Conservation (phyloP, 2,888 invertebrate genomes). For the Oscheius sp. region DNA sequence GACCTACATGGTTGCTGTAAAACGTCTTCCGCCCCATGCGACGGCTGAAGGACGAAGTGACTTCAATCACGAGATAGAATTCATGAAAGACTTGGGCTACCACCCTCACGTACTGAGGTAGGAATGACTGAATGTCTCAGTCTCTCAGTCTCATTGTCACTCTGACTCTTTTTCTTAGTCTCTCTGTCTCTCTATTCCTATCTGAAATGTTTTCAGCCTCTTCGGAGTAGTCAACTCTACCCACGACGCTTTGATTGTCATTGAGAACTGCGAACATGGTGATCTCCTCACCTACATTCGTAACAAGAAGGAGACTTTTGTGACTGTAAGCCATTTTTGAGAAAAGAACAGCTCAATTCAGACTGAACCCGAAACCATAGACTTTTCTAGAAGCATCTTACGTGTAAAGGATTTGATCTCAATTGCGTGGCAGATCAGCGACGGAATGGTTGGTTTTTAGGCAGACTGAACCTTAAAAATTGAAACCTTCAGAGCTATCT, state of each 20-base stretch:
- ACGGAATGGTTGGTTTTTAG: slow-evolving; percentile 54
- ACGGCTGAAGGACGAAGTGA: slow-evolving; percentile 56
- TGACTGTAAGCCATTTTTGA: slow-evolving; percentile 35
- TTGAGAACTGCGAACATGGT: slow-evolving; percentile 61
- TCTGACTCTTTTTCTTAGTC: background rate
- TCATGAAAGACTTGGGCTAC: slow-evolving; percentile 66
- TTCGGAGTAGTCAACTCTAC: slow-evolving; percentile 60
- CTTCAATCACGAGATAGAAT: slow-evolving; percentile 64
- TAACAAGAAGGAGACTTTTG: slow-evolving; percentile 48
- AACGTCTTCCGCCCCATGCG: slow-evolving; percentile 62
- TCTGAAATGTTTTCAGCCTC: slow-evolving; percentile 42
- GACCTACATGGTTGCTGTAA: slow-evolving; percentile 58
- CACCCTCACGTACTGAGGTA: slow-evolving; percentile 59
- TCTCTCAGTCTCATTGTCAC: background rate
- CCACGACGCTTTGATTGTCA: slow-evolving; percentile 59
- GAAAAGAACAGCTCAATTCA: background rate
- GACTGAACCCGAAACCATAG: slow-evolving; percentile 9
- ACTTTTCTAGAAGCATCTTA: slow-evolving; percentile 14
- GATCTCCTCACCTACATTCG: slow-evolving; percentile 60
- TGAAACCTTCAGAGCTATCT: slow-evolving; percentile 45
- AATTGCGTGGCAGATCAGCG: slow-evolving; percentile 47
- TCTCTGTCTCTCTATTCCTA: background rate
- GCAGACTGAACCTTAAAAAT: background rate
- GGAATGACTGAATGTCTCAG: too few relatives aligned
- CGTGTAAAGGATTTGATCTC: slow-evolving; percentile 62